Base-by-base conservation (phyloP, 2,113 vertebrate species). In the Tiliqua scincoides region DNA sequence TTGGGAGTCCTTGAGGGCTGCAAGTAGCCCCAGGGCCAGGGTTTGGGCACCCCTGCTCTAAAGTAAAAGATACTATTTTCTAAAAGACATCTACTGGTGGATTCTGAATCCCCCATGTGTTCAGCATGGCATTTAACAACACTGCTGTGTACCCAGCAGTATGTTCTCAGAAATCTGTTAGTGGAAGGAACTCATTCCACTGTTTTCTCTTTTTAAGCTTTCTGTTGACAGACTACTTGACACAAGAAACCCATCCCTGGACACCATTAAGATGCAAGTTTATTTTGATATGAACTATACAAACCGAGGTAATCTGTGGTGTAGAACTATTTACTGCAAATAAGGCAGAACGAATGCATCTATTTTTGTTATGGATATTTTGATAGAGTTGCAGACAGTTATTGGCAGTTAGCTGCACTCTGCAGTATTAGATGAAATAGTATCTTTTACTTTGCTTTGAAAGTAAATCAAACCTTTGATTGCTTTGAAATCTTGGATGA, bases 241-340 rank as follows among this genome's bases (percentile, higher is more conserved):
- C 48, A 91, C 92, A 91, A 94, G 93, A 93, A 98, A 97, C 87
- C 97, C 97, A 12, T 97, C 98, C 48, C 92, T 98, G 59, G 97
- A 98, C 93, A 99, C 98, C 3, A 98, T 99, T 93, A 98, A 99
- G 96, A 99, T 99, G 98, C 99, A 99, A 91, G 95, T 98, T 92
- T 97, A 97, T 91, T 99, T 99, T 94, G 97, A 98, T 88, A 95
- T 96, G 96, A 98, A 97, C 91, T 99, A 99, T 85, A 96, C 97
- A 89, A 97, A 92, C 63, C 92, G 96, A 96, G 96, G 99, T 99
- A 97, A 97, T 96, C 93, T 32, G 52, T 67, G 40, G 37, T 70
- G 79, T 72, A 27, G 10, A 81, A 1, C 54, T 43, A 43, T 65
- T 48, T 67, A 68, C 43, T 85, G 7, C 72, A 37, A 68, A 40